phyloP scores from a whole-genome alignment of 2,113 vertebrate genomes.

The Prunella fulvescens region DNA sequence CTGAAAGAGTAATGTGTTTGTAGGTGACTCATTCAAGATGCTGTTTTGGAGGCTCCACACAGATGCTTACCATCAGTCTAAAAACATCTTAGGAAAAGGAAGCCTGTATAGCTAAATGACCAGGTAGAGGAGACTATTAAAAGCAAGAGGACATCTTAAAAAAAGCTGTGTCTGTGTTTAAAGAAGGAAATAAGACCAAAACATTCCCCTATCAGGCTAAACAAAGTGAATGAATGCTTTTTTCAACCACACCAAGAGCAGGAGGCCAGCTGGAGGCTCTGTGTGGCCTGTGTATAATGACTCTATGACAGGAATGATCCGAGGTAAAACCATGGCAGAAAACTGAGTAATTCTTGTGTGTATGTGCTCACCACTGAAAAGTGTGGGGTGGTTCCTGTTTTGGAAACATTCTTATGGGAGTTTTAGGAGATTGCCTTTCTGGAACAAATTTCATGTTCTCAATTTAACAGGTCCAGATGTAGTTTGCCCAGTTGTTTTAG shows the following conservation, averaged over 20 bases:
- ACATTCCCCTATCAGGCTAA: neutral
- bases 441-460: neutral
- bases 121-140: neutral
- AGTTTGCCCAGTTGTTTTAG: neutral
- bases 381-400: neutral
- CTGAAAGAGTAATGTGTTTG: neutral
- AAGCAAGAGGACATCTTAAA: neutral
- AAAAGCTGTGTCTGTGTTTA: neutral
- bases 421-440: neutral
- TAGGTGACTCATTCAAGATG: neutral
- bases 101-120: neutral
- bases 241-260: neutral
- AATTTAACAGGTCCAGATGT: neutral
- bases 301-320: rapidly evolving
- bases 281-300: neutral
- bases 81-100: neutral
- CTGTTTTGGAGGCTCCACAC: neutral
- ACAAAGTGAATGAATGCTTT: neutral
- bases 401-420: neutral
- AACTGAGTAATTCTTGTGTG: neutral
- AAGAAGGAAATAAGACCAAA: neutral
- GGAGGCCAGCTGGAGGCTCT: neutral
- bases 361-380: neutral
- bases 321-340: neutral
- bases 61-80: neutral